Evolutionary conservation across 2,113 vertebrate genomes (phyloP).

Genomic region (Sphaerodactylus townsendi): DNA sequence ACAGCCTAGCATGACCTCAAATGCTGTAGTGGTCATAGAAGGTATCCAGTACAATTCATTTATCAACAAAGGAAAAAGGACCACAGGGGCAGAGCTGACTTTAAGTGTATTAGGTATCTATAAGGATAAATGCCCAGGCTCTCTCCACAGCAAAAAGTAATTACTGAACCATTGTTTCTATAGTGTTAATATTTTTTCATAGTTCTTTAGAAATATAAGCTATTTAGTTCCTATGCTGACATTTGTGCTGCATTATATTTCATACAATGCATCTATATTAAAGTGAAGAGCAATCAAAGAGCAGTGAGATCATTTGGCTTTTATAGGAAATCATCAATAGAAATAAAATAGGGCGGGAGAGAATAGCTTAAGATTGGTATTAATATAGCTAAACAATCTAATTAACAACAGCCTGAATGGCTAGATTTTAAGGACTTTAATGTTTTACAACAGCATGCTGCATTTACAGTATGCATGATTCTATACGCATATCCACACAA

Average conservation of each 20-base stretch:
- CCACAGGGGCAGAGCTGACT: slow-evolving; percentile 77
- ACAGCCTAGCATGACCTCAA: slow-evolving; percentile 78
- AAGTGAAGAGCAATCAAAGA: slow-evolving; percentile 65
- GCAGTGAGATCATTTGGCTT: slow-evolving; percentile 65
- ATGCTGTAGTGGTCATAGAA: slow-evolving; percentile 70
- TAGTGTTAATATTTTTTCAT: slow-evolving; percentile 78
- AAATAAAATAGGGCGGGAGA: slow-evolving; percentile 62
- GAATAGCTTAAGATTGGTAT: slow-evolving; percentile 60
- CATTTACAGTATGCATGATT: slow-evolving; percentile 57
- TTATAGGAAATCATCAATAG: slow-evolving; percentile 69
- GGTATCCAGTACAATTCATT: slow-evolving; percentile 76
- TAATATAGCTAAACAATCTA: slow-evolving; percentile 67
- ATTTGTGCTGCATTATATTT: slow-evolving; percentile 77
- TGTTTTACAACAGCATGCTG: slow-evolving; percentile 59
- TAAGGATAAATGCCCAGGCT: slow-evolving; percentile 81
- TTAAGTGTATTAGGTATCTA: slow-evolving; percentile 76
- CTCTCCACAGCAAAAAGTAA: slow-evolving; percentile 79
- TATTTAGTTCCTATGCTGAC: slow-evolving; percentile 76
- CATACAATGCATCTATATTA: slow-evolving; percentile 71
- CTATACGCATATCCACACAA: slow-evolving; percentile 31
- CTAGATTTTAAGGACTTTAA: slow-evolving; percentile 61
- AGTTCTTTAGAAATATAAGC: slow-evolving; percentile 78
- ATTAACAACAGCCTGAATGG: slow-evolving; percentile 66
- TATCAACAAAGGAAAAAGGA: slow-evolving; percentile 80
- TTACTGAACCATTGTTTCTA: slow-evolving; percentile 81